Evolutionary conservation across 2,797 vertebrate species (phyloP), one percentile per base, ranked within the genome.

Genomic region (Bryconaethiops microstoma): DNA sequence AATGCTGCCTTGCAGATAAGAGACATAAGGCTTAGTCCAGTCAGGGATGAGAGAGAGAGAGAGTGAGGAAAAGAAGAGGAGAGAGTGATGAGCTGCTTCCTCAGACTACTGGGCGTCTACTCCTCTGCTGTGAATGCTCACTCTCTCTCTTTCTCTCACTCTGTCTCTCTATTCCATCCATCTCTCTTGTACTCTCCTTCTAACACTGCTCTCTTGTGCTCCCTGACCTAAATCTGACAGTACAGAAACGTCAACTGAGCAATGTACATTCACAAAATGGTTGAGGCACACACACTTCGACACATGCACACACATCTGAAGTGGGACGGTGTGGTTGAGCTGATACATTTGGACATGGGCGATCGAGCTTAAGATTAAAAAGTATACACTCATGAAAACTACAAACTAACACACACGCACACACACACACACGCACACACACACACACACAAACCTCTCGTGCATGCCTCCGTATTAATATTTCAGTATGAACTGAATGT

Each of bases 31-130:
- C 50, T 40, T 3, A 8, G 19, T 65, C 48, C 59, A 55, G 52
- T 29, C 48, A 77, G 75, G 68, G 75, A 77, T 35, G 40, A 72
- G 86, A 88, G 76, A 87, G 71, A 79, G 50, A 54, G 74, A 35
- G 73, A 57, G 48, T 25, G 84, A 12, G 73, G 2, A 19, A 40
- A 17, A 74, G 85, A 83, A 82, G 84, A 82, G 83, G 62, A 77
- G 85, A 64, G 71, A 54, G 72, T 85, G 88, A 78, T 64, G 86
- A 84, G 85, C 89, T 88, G 89, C 88, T 90, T 87, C 76, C 83
- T 90, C 88, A 89, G 83, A 57, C 77, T 86, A 89, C 87, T 90
- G 91, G 92, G 91, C 88, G 91, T 93, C 75, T 87, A 90, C 91
- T 90, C 70, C 73, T 85, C 60, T 21, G 55, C 76, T 72, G 63